Conservation (phyloP, 2,113 vertebrate genomes). For the Daubentonia madagascariensis region DNA sequence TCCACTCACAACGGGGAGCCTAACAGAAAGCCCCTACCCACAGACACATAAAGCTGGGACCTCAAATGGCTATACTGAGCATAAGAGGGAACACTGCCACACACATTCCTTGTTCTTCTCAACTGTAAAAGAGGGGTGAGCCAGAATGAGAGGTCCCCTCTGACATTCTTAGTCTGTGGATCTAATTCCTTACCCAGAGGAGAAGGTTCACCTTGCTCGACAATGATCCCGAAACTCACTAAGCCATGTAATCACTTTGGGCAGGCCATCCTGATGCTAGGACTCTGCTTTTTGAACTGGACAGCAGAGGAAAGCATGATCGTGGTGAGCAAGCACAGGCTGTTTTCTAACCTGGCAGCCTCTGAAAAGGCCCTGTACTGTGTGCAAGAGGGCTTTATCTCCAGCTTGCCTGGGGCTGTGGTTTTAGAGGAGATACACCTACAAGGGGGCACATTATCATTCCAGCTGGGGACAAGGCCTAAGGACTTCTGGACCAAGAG, state of each 20-base stretch:
- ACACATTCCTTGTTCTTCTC: accelerated
- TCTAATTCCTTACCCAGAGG: not conserved
- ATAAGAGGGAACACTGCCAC: not conserved
- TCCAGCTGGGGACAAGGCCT: not conserved
- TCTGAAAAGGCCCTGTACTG: not conserved
- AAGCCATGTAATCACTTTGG: not conserved
- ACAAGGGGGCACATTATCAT: not conserved
- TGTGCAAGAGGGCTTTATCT: not conserved
- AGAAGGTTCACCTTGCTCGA: not conserved
- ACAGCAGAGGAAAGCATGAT: not conserved
- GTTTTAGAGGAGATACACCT: not conserved
- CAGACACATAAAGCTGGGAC: not conserved
- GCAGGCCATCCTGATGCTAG: not conserved
- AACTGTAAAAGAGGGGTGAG: not conserved
- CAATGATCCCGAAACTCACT: not conserved
- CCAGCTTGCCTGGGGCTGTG: not conserved
- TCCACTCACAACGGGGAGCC: not conserved
- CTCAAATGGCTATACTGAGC: not conserved
- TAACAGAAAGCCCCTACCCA: not conserved
- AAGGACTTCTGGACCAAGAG: no score
- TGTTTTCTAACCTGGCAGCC: not conserved
- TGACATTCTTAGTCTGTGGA: not conserved
- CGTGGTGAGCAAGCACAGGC: not conserved
- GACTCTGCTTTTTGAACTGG: not conserved
- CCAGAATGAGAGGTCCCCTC: no score